phyloP scores from a whole-genome alignment of 2,888 invertebrate species.

The Drepana falcataria region DNA sequence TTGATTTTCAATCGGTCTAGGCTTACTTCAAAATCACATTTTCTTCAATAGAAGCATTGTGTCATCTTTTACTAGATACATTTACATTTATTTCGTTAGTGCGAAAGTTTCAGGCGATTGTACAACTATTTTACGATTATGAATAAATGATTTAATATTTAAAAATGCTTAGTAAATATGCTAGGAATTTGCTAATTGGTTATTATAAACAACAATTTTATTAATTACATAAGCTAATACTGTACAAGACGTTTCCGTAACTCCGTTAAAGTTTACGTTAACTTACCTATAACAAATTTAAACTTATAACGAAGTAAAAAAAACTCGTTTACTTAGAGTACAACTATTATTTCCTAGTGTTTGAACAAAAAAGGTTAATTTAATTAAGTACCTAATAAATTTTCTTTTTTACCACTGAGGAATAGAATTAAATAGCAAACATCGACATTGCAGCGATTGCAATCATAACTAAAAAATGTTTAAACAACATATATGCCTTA shows the following conservation, averaged over 20 bases:
- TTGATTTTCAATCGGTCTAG: neutral
- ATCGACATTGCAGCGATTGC: too few species aligned
- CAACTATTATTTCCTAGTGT: too few species aligned
- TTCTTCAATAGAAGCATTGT: constrained; percentile 19
- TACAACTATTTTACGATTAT: constrained; percentile 5
- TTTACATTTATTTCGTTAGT: constrained; percentile 1
- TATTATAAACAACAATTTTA: neutral
- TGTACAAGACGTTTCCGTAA: neutral
- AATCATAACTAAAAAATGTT: too few species aligned
- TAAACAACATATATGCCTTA: too few species aligned
- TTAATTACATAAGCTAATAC: neutral
- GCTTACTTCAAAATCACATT: constrained; percentile 28
- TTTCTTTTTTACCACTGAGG: too few species aligned
- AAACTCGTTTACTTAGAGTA: too few species aligned
- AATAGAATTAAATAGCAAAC: too few species aligned
- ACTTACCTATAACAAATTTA: too few species aligned
- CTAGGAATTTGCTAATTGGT: neutral
- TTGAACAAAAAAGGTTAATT: too few species aligned
- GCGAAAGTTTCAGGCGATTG: neutral
- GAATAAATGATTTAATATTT: neutral
- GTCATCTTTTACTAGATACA: constrained; percentile 1
- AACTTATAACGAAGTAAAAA: too few species aligned
- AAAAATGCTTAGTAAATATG: neutral
- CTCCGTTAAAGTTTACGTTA: too few species aligned
- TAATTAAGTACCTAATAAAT: too few species aligned